Conservation (phyloP, 2,888 invertebrate species). For the Leptopterna dolabrata region DNA sequence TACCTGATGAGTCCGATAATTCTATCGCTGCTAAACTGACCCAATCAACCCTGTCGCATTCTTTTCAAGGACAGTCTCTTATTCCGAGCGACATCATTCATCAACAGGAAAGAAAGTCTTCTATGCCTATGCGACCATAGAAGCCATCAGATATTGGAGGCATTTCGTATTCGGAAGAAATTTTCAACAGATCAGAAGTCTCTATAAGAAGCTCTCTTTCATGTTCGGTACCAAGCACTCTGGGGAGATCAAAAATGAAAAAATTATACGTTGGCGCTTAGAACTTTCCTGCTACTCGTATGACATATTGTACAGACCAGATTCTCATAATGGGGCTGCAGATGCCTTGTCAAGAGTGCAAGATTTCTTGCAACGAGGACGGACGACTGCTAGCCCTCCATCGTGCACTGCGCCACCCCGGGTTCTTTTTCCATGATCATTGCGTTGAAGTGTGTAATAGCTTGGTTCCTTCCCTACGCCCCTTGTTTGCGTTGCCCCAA, state of each 20-base stretch:
- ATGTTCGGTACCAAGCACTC: background rate
- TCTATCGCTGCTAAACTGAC: constrained; percentile 17
- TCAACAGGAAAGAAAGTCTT: background rate
- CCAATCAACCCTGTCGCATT: constrained; percentile 45
- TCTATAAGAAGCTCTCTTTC: background rate
- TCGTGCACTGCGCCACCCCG: background rate
- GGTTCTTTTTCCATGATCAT: too few relatives aligned
- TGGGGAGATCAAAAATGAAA: background rate
- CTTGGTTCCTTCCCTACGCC: too few relatives aligned
- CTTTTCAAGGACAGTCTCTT: constrained; percentile 24
- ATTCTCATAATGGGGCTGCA: background rate
- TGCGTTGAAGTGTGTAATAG: too few relatives aligned
- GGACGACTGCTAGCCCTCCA: background rate
- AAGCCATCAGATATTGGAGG: background rate
- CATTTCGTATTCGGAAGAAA: background rate
- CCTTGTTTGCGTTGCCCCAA: too few relatives aligned
- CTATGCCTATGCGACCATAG: background rate
- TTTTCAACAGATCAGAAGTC: constrained; percentile 4
- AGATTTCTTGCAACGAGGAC: background rate
- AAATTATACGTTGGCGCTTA: background rate
- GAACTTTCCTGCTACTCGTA: background rate
- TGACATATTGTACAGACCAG: background rate
- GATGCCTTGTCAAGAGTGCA: background rate
- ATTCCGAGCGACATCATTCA: background rate
- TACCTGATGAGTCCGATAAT: constrained; percentile 19